Base-by-base conservation (phyloP, 2,113 vertebrate species). In the Ctenomys sociabilis region DNA sequence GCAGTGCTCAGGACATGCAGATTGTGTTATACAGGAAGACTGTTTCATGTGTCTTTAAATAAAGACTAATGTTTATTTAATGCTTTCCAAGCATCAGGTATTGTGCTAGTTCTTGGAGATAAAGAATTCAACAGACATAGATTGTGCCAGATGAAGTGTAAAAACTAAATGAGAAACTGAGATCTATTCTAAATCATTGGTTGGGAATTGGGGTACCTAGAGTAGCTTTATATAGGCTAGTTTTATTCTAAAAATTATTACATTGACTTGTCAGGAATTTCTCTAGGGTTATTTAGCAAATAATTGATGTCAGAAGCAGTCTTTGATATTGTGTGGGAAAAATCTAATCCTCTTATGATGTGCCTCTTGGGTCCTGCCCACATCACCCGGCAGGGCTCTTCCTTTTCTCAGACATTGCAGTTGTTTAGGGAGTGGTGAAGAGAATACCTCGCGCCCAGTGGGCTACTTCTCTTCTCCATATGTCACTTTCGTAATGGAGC, bases 401-500 rank as follows among this genome's bases (percentile, higher is more conserved):
- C 37, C 52, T 72, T 73, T 83, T 35, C 5, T 68, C 49, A 92
- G 85, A 88, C 63, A 61, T 37, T 28, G 0, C 7, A 37, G 68
- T 40, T 92, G 85, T 68, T 80, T 17, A 26, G 96, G 95, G 85
- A 92, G 90, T 84, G 94, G 91, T 72, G 64, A 52, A 49, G 85
- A 77, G 61, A 52, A 88, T 92, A 77, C 93, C 90, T 93, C 91
- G 32, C 75, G 95, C 90, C 96, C 96, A 92, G n/a, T 61, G 85
- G 93, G 85, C 77, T 63, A 68, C 97, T 93, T 95, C 96, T 93
- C 84, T 87, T 96, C 86, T 88, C 85, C 78, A 73, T 30, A 54
- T 97, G 97, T 98, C 97, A 96, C 77, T 80, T 96, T 94, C 93
- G 72, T 97, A 98, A 98, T 98, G 97, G 95, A 98, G 97, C 95